phyloP scores from a whole-genome alignment of 2,113 vertebrate genomes.

The Phylloscopus whistleri region DNA sequence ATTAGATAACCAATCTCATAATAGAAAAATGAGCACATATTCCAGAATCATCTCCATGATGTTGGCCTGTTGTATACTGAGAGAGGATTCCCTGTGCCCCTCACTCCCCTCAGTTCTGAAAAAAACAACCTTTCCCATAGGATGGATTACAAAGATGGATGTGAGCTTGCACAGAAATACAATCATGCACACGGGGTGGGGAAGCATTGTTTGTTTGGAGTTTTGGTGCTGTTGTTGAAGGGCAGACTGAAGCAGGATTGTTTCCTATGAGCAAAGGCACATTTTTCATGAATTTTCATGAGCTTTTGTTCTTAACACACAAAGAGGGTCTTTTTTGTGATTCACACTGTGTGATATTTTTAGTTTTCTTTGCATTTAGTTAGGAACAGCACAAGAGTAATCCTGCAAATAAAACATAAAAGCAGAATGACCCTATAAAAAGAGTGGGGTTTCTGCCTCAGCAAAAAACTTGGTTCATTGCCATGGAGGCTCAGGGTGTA shows the following conservation, averaged over 20 bases:
- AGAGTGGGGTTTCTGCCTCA: neutral
- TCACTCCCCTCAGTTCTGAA: neutral
- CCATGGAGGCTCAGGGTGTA: neutral
- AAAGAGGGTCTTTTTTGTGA: neutral
- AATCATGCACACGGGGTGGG: neutral
- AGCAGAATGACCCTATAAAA: neutral
- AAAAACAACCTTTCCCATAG: neutral
- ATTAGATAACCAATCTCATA: neutral
- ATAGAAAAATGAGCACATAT: neutral
- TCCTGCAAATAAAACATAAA: neutral
- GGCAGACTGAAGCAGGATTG: slow-evolving; percentile 25
- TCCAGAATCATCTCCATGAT: neutral
- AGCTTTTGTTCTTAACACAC: slow-evolving; percentile 38
- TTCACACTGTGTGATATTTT: neutral
- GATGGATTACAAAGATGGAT: neutral
- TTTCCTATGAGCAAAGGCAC: neutral
- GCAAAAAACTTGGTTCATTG: neutral
- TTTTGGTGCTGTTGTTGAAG: neutral
- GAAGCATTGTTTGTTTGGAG: neutral
- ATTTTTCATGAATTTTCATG: neutral
- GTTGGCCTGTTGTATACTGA: neutral
- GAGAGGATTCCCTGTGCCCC: neutral
- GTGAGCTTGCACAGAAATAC: neutral
- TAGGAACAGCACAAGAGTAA: neutral
- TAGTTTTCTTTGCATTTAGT: slow-evolving; percentile 7